phyloP scores from a whole-genome alignment of 2,113 vertebrate genomes.

The Marmota monax region DNA sequence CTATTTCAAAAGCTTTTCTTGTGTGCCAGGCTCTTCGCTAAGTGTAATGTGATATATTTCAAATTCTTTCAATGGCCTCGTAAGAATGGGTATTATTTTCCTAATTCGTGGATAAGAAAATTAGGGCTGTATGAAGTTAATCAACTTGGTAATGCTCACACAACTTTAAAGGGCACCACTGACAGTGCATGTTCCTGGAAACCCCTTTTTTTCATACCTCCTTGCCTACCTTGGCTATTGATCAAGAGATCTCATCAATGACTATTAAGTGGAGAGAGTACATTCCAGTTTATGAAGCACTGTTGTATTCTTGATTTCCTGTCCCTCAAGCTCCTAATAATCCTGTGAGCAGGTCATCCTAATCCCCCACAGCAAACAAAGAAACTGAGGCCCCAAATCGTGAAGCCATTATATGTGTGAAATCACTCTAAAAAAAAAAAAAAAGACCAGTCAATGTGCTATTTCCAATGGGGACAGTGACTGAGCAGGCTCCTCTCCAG shows the following conservation, averaged over 20 bases:
- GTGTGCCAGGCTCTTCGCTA: not conserved
- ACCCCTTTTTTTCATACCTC: not conserved
- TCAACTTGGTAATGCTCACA: slow-evolving; percentile 15
- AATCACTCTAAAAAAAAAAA: not conserved
- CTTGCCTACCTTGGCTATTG: not conserved
- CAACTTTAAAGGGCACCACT: not conserved
- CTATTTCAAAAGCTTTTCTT: not conserved
- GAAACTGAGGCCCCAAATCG: not conserved
- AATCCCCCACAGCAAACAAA: not conserved
- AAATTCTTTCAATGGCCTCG: not conserved
- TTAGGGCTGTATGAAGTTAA: not conserved
- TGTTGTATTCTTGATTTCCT: not conserved
- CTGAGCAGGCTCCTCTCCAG: not conserved
- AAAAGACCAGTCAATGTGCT: not conserved
- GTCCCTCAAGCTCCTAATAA: not conserved
- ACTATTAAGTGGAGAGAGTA: not conserved
- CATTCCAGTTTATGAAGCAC: not conserved
- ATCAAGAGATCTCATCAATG: not conserved
- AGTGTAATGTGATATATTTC: not conserved
- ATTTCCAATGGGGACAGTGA: not conserved
- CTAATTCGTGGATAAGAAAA: slow-evolving; percentile 4
- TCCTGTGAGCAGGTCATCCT: not conserved
- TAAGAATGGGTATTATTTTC: not conserved
- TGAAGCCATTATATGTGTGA: not conserved
- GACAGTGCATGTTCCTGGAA: not conserved